Evolutionary conservation across 1,140 invertebrate genomes (phyloP).

Genomic region (Cepaea nemoralis): DNA sequence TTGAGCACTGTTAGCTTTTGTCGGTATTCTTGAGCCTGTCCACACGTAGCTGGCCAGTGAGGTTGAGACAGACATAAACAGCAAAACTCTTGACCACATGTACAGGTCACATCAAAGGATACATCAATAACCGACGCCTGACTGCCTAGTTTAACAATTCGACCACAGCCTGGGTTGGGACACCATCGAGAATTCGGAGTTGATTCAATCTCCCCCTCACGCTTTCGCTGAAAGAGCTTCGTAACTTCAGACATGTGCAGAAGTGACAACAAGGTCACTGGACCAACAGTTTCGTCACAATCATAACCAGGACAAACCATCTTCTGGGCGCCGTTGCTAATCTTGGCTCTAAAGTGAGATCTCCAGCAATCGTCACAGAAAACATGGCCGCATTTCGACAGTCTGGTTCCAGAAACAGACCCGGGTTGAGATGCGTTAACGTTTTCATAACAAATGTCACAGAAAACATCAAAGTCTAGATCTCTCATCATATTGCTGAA

Average conservation of each 20-base stretch:
- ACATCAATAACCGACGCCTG: too few relatives aligned
- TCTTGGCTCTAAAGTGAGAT: slow-evolving; percentile 44
- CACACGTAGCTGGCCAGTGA: slow-evolving; percentile 59
- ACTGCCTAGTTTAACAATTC: slow-evolving; percentile 44
- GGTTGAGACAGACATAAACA: slow-evolving; percentile 49
- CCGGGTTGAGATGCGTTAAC: slow-evolving; percentile 32
- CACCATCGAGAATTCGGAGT: slow-evolving; percentile 50
- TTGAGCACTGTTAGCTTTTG: slow-evolving; percentile 20
- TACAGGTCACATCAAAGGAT: slow-evolving; percentile 43
- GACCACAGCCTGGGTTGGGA: slow-evolving; percentile 55
- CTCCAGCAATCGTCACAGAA: slow-evolving; percentile 60
- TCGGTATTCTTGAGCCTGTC: slow-evolving; percentile 42
- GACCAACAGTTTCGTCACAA: slow-evolving; percentile 48
- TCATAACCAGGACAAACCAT: slow-evolving; percentile 53
- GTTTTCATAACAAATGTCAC: slow-evolving; percentile 51
- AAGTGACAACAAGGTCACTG: slow-evolving; percentile 48
- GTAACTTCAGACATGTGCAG: slow-evolving; percentile 48
- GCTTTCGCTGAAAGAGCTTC: slow-evolving; percentile 28
- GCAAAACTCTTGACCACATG: slow-evolving; percentile 53
- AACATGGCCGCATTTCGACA: slow-evolving; percentile 55
- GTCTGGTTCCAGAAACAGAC: slow-evolving; percentile 39
- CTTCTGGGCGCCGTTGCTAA: slow-evolving; percentile 9
- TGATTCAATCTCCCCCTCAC: slow-evolving; percentile 42
- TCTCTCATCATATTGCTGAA: background rate
- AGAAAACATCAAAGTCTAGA: slow-evolving; percentile 22